Conservation (phyloP, 2,888 invertebrate genomes). For the Apodemia mormo region DNA sequence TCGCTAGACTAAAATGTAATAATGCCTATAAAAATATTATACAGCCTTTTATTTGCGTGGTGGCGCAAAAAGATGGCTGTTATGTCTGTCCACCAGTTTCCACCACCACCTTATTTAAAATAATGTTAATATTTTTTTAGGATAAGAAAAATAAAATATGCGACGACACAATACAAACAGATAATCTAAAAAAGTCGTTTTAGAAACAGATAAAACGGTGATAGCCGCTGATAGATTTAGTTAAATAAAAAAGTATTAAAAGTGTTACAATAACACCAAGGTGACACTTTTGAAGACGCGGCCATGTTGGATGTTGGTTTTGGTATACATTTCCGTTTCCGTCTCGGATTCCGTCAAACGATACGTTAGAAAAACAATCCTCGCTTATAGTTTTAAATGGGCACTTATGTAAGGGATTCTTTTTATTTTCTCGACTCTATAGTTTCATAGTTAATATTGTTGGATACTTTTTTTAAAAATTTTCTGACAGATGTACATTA, state of each 20-base stretch:
- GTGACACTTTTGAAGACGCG: conserved; percentile 34
- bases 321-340: conserved; percentile 39
- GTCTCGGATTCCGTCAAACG: conserved; percentile 26
- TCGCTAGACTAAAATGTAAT: too few species aligned
- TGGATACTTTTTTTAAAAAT: neutral
- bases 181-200: too few species aligned
- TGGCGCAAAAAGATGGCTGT: too few species aligned
- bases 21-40: too few species aligned
- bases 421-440: neutral
- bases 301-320: conserved; percentile 33
- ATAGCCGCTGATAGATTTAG: neutral
- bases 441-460: neutral
- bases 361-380: conserved; percentile 33
- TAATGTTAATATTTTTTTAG: too few species aligned
- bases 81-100: too few species aligned
- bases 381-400: conserved; percentile 7
- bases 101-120: too few species aligned
- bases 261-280: neutral
- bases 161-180: too few species aligned
- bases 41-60: too few species aligned
- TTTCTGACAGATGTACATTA: neutral
- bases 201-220: neutral
- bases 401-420: neutral
- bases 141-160: too few species aligned
- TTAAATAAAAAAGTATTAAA: conserved; percentile 14